Conservation (phyloP, 2,797 vertebrate genomes). For the Myotis vivesi region DNA sequence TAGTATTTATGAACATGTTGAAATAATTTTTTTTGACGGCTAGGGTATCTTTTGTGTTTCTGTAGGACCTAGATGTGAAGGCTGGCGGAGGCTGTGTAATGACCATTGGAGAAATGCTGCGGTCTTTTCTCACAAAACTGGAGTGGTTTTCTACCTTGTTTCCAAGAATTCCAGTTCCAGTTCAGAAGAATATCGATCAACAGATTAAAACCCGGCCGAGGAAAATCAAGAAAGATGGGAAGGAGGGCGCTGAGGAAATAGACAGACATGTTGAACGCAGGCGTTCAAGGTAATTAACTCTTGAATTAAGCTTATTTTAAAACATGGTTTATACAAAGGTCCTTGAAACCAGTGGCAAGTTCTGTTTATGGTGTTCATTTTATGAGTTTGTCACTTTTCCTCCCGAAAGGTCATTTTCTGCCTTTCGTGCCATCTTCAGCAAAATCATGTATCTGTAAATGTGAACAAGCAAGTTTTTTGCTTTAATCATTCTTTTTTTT, state of each 20-base stretch:
- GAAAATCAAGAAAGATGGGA: conserved; percentile 92
- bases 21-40: conserved; percentile 77
- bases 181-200: conserved; percentile 97
- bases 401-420: not conserved
- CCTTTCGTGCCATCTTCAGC: not conserved
- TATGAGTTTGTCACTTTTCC: not conserved
- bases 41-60: conserved; percentile 83
- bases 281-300: conserved; percentile 88
- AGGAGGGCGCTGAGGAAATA: conserved; percentile 88
- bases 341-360: not conserved
- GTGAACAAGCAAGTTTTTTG: not conserved
- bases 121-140: conserved; percentile 98
- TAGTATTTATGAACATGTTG: conserved; percentile 69
- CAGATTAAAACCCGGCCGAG: conserved; percentile 97
- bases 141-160: conserved; percentile 99
- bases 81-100: conserved; percentile 98
- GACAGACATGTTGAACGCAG: conserved; percentile 90
- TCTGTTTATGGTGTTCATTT: not conserved
- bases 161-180: conserved; percentile 98
- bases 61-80: conserved; percentile 99
- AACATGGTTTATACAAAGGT: not conserved
- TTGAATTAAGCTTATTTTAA: not conserved
- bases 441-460: not conserved
- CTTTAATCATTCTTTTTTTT: not conserved
- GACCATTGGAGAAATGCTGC: conserved; percentile 98